These are phyloP conservation scores for Fukomys damarensis DNA, from an alignment of 2,113 vertebrate genomes.

Conservation along the genomic window DNA sequence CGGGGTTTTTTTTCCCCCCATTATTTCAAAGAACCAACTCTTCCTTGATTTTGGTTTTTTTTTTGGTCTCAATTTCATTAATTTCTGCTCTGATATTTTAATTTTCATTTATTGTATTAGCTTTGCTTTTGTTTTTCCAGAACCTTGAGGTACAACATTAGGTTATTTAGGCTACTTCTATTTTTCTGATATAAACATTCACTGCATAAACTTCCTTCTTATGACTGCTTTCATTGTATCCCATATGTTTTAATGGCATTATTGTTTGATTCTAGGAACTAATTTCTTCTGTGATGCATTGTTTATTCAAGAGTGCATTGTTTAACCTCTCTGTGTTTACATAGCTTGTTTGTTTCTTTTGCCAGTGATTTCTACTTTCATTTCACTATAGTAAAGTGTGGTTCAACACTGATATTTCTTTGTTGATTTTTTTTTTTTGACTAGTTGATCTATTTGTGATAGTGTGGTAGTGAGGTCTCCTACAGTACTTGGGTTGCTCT, in stretches of 20 bases:
- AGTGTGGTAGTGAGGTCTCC: background rate
- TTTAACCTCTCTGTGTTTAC: background rate
- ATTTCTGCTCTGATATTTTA: background rate
- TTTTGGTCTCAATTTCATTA: background rate
- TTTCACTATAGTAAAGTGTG: background rate
- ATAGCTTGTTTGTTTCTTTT: background rate
- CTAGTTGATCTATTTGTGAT: background rate
- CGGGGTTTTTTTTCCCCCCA: background rate
- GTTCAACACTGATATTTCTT: background rate
- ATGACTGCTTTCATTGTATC: background rate
- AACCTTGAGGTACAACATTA: background rate
- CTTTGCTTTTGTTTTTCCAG: background rate
- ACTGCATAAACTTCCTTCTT: background rate
- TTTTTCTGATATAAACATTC: background rate
- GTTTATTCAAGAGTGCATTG: background rate
- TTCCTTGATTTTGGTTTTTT: background rate
- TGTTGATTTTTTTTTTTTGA: background rate
- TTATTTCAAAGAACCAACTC: background rate
- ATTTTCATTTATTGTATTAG: background rate
- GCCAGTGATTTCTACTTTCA: too few species aligned
- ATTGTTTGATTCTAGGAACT: background rate
- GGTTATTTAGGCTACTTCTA: background rate
- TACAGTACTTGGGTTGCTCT: background rate
- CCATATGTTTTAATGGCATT: background rate
- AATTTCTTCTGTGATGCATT: background rate